phyloP scores from a whole-genome alignment of 1,140 invertebrate species.

The Drosophila novamexicana region DNA sequence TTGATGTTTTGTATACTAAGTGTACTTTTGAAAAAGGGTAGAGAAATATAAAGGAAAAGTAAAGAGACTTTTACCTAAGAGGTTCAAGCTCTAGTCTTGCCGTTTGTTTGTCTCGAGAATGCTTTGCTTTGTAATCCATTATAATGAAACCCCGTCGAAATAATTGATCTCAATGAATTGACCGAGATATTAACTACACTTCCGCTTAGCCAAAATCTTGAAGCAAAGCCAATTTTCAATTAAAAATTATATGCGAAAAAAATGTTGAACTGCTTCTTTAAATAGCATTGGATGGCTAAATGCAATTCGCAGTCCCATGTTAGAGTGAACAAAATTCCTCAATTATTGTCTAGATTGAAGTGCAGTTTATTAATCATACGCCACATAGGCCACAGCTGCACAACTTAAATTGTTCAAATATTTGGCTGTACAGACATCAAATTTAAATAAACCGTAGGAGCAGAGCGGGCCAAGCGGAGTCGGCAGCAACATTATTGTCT shows the following conservation, averaged over 20 bases:
- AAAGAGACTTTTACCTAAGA: too few species aligned
- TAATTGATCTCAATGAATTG: too few species aligned
- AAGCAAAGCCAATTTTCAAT: background rate
- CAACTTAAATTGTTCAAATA: conserved; percentile 27
- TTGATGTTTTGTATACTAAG: too few species aligned
- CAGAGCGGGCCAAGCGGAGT: background rate
- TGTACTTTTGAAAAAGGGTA: too few species aligned
- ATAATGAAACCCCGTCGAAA: too few species aligned
- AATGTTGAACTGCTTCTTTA: conserved; percentile 10
- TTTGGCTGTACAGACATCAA: conserved; percentile 17
- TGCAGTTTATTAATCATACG: conserved; percentile 67
- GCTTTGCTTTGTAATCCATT: too few species aligned
- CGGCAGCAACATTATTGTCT: conserved; percentile 50
- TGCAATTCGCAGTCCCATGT: conserved; percentile 10
- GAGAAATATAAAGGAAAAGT: too few species aligned
- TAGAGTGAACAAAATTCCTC: conserved; percentile 46
- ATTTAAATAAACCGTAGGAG: conserved; percentile 17
- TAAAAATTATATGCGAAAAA: too few species aligned
- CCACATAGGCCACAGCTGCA: conserved; percentile 27
- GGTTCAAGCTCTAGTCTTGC: too few species aligned
- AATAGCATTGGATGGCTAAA: background rate
- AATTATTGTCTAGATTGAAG: conserved; percentile 62
- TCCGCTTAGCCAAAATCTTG: too few species aligned
- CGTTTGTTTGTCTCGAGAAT: too few species aligned
- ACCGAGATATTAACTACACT: too few species aligned